Base-by-base conservation (phyloP, 2,113 vertebrate species). In the Rhodinocichla rosea region DNA sequence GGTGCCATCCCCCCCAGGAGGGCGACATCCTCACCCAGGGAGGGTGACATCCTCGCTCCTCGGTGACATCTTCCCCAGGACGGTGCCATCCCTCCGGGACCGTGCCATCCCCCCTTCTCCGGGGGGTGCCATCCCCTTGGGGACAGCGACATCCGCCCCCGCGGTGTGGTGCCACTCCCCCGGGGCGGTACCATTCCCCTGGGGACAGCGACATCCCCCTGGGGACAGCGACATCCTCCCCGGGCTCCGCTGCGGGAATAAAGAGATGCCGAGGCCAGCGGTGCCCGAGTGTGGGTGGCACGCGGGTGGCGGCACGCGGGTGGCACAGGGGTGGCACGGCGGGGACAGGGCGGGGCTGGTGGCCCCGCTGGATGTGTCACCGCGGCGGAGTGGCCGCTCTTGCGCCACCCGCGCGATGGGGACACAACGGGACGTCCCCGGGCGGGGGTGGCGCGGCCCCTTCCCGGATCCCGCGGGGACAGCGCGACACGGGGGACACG, bases 281-380 rank as follows among this genome's bases (percentile, higher is more conserved):
- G 53, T 47, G 13, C 10, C 57, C 7, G 5, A 13, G 10, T 1
- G 12, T 55, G 40, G 59, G 78, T 45, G 68, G 9, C 68, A 6
- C 2, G 3, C 1, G 1, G 30, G 44, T 10, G 57, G 77, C 39
- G 67, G 9, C 67, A 6, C 2, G 3, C 1, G 1, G 30, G 47
- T 22, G 55, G 13, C 55, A 22, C 55, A 22, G 8, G 16, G 57
- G 24, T 55, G 69, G 37, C 69, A 24, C 57, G 5, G 2, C 1
- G 27, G 33, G 49, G 35, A 19, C 45, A 16, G 70, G 71, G 56
- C 32, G 28, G 45, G 52, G 65, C n/a, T 11, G 42, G 44, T 26
- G 73, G 40, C 47, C 9, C 15, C 18, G 20, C 35, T 1, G 37
- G 44, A 27, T 5, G 40, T 33, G 70, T 82, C 81, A 69, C 68